Evolutionary conservation across 2,888 invertebrate species (phyloP).

Genomic region (Lucinisca nassula): DNA sequence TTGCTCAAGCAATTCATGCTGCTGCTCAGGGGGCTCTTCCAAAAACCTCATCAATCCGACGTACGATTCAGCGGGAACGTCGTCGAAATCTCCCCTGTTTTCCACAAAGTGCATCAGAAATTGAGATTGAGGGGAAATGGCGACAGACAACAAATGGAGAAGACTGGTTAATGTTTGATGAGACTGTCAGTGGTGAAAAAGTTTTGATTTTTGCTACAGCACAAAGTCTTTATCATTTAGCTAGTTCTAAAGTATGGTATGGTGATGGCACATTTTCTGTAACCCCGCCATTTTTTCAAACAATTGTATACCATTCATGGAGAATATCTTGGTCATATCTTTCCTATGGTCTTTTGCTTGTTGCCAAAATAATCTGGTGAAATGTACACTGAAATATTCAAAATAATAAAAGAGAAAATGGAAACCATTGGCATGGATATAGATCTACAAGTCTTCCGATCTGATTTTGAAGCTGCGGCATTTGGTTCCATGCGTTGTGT

Average conservation of each 20-base stretch:
- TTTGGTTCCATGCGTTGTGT: background rate
- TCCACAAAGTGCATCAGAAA: background rate
- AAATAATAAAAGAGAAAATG: background rate
- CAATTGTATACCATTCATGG: background rate
- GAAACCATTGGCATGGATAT: background rate
- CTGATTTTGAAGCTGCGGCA: too few relatives aligned
- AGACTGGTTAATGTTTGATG: background rate
- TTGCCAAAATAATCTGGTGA: background rate
- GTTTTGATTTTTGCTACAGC: background rate
- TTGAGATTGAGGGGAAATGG: background rate
- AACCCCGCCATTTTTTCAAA: background rate
- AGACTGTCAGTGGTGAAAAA: background rate
- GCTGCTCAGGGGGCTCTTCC: background rate
- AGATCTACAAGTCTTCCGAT: too few relatives aligned
- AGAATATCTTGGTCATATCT: background rate
- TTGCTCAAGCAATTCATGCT: background rate
- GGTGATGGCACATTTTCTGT: too few relatives aligned
- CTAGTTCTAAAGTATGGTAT: too few relatives aligned
- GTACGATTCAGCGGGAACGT: too few relatives aligned
- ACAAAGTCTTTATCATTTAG: background rate
- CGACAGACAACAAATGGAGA: background rate
- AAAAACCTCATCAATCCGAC: background rate
- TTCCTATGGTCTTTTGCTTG: background rate
- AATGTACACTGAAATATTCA: background rate
- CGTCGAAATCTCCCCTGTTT: background rate